phyloP scores from a whole-genome alignment of 2,113 vertebrate genomes.

The Cricetomys ansorgei region DNA sequence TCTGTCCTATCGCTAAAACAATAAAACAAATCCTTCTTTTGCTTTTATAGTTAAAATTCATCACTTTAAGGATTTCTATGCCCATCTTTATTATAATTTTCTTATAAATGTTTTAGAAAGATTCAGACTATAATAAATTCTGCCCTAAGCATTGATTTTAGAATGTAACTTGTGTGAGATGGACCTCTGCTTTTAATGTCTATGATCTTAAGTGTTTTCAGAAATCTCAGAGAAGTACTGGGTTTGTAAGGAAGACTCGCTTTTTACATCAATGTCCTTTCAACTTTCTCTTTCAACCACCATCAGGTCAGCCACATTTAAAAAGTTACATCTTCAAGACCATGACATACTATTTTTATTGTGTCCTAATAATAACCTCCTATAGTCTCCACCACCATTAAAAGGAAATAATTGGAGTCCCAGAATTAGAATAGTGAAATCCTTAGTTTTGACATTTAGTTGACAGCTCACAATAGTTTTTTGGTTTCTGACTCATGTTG shows the following conservation, averaged over 20 bases:
- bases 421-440: slow-evolving; percentile 1
- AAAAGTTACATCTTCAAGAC: background rate
- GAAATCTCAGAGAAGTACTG: slow-evolving; percentile 32
- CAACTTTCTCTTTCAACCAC: slow-evolving; percentile 27
- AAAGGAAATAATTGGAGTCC: slow-evolving; percentile 44
- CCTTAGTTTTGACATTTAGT: slow-evolving; percentile 42
- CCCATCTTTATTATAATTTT: background rate
- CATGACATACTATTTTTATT: slow-evolving; percentile 21
- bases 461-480: background rate
- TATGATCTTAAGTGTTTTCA: background rate
- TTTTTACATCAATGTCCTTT: slow-evolving; percentile 35
- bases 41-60: background rate
- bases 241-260: slow-evolving; percentile 27
- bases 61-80: background rate
- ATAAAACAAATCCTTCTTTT: background rate
- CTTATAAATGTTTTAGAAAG: slow-evolving; percentile 8
- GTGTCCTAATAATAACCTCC: background rate
- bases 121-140: background rate
- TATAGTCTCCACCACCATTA: background rate
- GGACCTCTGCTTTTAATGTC: background rate
- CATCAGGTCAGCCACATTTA: background rate
- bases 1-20: background rate
- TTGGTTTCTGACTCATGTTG: slow-evolving; percentile 41
- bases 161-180: background rate
- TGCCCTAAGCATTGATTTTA: slow-evolving; percentile 26